Percentiles rank a stretch among this genome's conserved stretches.
These are phyloP conservation scores for Epinotia nisella DNA, from an alignment of 2,888 invertebrate species.

Conservation along the genomic window DNA sequence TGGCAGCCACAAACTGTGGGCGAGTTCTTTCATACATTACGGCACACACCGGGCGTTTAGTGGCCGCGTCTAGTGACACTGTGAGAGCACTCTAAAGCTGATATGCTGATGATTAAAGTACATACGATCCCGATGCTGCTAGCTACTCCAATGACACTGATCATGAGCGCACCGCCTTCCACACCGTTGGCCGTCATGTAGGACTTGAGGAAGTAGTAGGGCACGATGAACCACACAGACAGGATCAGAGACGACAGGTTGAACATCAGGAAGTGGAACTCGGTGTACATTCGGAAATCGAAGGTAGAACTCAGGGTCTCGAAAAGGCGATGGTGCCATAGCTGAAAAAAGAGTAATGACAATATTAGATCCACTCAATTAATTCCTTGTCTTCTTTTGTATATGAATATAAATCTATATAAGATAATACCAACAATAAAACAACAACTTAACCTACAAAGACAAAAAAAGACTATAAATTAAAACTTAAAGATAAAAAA, in stretches of 20 bases:
- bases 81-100: too few species aligned
- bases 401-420: too few species aligned
- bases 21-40: too few species aligned
- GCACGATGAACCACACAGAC: slow-evolving; percentile 97
- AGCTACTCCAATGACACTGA: slow-evolving; percentile 93
- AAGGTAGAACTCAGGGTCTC: slow-evolving; percentile 88
- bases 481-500: too few species aligned
- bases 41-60: too few species aligned
- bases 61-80: too few species aligned
- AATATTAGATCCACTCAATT: too few species aligned
- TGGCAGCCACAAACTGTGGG: too few species aligned
- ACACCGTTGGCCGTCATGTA: slow-evolving; percentile 86
- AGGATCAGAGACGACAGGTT: slow-evolving; percentile 93
- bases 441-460: too few species aligned
- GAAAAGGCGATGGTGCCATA: slow-evolving; percentile 89
- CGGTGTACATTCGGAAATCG: slow-evolving; percentile 92
- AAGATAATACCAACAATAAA: too few species aligned
- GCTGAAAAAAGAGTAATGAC: slow-evolving; percentile 71
- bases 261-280: slow-evolving; percentile 91
- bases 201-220: slow-evolving; percentile 92
- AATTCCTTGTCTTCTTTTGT: too few species aligned
- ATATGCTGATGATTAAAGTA: slow-evolving; percentile 40
- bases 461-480: too few species aligned
- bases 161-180: slow-evolving; percentile 89
- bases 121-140: slow-evolving; percentile 95